Conservation (phyloP, 2,113 vertebrate genomes). For the Charina bottae region DNA sequence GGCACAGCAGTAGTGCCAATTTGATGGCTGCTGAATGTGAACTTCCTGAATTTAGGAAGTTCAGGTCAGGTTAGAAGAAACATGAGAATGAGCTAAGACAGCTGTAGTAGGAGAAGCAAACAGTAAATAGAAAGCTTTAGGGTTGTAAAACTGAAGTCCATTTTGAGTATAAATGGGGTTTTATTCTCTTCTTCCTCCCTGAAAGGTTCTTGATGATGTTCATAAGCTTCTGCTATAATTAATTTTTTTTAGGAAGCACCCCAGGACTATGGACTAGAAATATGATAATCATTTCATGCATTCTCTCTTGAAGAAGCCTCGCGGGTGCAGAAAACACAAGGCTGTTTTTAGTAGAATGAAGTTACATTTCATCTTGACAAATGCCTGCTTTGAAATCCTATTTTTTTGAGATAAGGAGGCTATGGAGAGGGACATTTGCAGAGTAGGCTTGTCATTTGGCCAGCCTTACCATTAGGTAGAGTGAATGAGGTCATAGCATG, state of each 20-base stretch:
- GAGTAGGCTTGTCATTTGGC: not conserved
- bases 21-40: not conserved
- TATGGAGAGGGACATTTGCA: not conserved
- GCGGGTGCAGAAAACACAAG: no score
- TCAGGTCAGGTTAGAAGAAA: slow-evolving; percentile 75
- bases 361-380: no score
- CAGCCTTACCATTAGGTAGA: not conserved
- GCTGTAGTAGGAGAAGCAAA: slow-evolving; percentile 82
- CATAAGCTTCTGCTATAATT: not conserved
- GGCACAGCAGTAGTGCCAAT: not conserved
- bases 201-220: slow-evolving; percentile 32
- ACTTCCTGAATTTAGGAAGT: slow-evolving; percentile 67
- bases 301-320: not conserved
- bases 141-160: slow-evolving; percentile 58
- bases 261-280: not conserved
- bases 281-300: not conserved
- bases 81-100: slow-evolving; percentile 76
- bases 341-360: not conserved
- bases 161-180: not conserved
- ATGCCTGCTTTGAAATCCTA: not conserved
- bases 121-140: slow-evolving; percentile 79
- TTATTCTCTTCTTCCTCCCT: slow-evolving; percentile 10
- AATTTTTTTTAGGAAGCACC: not conserved
- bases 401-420: not conserved
- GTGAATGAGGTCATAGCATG: not conserved